Evolutionary conservation across 53 echinoderm and acorn worm genomes (phyloP).

Genomic region (Mesocentrotus franciscanus): DNA sequence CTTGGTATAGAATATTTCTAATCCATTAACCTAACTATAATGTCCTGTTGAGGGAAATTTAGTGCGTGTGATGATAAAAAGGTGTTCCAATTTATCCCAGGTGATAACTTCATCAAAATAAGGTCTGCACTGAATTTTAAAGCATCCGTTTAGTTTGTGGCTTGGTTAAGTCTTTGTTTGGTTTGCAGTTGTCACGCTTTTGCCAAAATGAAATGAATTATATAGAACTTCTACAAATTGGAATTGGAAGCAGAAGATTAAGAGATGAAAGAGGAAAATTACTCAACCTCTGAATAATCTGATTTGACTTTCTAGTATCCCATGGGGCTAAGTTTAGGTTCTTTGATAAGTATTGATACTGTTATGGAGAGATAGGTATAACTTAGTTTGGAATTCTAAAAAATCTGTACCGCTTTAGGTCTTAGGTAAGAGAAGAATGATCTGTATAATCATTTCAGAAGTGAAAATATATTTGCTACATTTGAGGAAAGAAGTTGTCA

Average conservation of each 20-base stretch:
- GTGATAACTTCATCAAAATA: neutral
- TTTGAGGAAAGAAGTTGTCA: too few species aligned
- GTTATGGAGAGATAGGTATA: too few species aligned
- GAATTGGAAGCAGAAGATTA: constrained; percentile 7
- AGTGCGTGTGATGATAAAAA: neutral
- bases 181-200: neutral
- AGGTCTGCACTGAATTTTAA: neutral
- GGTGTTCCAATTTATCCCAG: neutral
- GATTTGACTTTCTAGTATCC: too few species aligned
- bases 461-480: too few species aligned
- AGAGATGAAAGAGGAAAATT: neutral
- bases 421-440: too few species aligned
- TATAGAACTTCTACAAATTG: neutral
- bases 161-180: neutral
- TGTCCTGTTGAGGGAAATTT: neutral
- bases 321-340: too few species aligned
- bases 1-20: neutral
- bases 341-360: too few species aligned
- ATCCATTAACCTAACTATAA: neutral
- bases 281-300: neutral
- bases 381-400: too few species aligned
- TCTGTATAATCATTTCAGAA: too few species aligned
- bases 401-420: too few species aligned
- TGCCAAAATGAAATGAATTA: neutral
- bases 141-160: neutral